A percentile compares a stretch with the other conserved stretches of the same genome.
phyloP scores from a whole-genome alignment of 2,888 invertebrate genomes.

The Rugalucina vietnamica region DNA sequence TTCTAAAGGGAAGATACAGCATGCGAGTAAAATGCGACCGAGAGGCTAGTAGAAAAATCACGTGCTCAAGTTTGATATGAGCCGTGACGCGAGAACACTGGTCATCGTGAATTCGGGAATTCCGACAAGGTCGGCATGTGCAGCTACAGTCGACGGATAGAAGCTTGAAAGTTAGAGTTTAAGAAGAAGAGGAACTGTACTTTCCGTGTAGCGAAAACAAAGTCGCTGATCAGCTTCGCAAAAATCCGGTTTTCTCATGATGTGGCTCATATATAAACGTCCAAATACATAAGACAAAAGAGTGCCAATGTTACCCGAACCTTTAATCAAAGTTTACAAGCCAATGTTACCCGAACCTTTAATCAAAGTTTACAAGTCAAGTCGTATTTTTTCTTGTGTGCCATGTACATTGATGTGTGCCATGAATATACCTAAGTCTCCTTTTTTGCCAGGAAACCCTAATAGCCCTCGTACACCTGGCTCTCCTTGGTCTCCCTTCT shows the following conservation, averaged over 20 bases:
- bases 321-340: neutral
- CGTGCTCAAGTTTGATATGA: too few species aligned
- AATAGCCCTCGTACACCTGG: conserved; percentile 24
- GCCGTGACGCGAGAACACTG: neutral
- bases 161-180: neutral
- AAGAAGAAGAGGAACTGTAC: neutral
- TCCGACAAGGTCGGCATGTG: neutral
- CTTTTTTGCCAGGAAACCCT: neutral
- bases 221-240: neutral
- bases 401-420: neutral
- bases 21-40: neutral
- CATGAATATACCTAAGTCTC: neutral
- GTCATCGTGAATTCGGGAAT: neutral
- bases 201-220: neutral
- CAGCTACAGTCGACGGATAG: too few species aligned
- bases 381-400: neutral
- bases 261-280: neutral
- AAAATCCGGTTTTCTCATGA: neutral
- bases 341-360: neutral
- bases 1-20: neutral
- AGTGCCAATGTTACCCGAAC: neutral
- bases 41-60: too few species aligned
- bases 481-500: conserved; percentile 50
- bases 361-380: neutral
- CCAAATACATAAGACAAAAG: too few species aligned